A percentile compares a stretch with the other conserved stretches of the same genome.
These are phyloP conservation scores for Chionomys nivalis DNA, from an alignment of 2,113 vertebrate genomes.

Conservation along the genomic window DNA sequence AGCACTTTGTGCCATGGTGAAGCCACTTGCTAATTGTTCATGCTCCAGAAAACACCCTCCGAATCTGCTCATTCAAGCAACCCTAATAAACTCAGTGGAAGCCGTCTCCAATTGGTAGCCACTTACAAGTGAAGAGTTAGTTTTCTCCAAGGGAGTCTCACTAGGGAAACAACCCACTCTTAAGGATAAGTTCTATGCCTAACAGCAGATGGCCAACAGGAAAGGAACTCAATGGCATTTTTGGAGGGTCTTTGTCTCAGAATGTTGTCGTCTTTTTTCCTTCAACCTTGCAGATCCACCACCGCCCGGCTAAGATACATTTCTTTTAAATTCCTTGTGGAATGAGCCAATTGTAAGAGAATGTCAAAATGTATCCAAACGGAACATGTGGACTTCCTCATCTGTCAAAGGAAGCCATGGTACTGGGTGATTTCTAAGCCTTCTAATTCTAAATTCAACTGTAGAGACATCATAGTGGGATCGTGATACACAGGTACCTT, in stretches of 20 bases:
- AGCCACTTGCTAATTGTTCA: background rate
- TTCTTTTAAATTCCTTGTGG: background rate
- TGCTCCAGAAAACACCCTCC: background rate
- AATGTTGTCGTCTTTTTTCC: background rate
- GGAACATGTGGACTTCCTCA: conserved; percentile 48
- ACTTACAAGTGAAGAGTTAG: background rate
- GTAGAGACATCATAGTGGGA: background rate
- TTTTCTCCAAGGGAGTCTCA: background rate
- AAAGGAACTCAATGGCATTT: background rate
- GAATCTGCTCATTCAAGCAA: background rate
- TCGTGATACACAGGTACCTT: background rate
- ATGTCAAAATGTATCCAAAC: conserved; percentile 36
- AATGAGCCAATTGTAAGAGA: conserved; percentile 42
- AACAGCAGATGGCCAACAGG: background rate
- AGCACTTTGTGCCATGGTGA: background rate
- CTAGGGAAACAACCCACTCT: background rate
- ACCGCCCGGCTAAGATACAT: too few relatives aligned
- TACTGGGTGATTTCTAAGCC: conserved; percentile 36
- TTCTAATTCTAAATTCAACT: conserved; percentile 32
- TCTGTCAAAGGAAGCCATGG: conserved; percentile 20
- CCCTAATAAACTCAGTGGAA: background rate
- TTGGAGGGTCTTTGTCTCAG: background rate
- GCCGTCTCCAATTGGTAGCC: background rate
- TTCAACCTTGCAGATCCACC: background rate
- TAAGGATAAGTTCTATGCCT: background rate